Conservation (phyloP, 2,888 invertebrate species). For the Sinotaia quadrata region DNA sequence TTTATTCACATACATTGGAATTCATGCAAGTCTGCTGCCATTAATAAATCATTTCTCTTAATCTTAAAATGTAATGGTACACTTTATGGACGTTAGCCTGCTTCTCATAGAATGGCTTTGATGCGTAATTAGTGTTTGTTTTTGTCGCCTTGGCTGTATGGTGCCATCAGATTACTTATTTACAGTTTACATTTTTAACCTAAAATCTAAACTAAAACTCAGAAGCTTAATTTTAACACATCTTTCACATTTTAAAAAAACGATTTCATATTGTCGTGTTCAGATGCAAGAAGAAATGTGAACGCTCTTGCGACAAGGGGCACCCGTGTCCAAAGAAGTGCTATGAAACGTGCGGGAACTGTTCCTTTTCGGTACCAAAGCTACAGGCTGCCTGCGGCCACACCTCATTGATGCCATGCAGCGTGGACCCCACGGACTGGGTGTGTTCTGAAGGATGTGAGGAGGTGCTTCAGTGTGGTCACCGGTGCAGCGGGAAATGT, state of each 20-base stretch:
- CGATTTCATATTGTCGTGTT: not conserved
- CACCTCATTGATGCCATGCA: slow-evolving; percentile 15
- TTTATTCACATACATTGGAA: no score
- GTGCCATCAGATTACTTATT: no score
- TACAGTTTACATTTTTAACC: not conserved
- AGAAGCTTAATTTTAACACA: not conserved
- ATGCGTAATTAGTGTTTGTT: no score
- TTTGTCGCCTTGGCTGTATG: no score
- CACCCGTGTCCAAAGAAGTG: slow-evolving; percentile 21
- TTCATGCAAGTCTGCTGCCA: no score
- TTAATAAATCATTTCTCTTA: no score
- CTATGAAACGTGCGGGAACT: not conserved
- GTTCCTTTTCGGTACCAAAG: not conserved
- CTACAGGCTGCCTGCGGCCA: slow-evolving; percentile 27
- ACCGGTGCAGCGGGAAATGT: slow-evolving; percentile 25
- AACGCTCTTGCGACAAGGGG: not conserved
- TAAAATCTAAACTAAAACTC: not conserved
- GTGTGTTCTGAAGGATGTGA: slow-evolving; percentile 11
- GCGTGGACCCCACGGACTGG: not conserved
- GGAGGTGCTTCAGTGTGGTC: slow-evolving; percentile 19
- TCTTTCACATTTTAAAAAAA: not conserved
- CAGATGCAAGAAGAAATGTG: slow-evolving; percentile 7
- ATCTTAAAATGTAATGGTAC: no score
- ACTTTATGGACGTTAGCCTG: no score
- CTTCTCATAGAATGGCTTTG: no score